phyloP scores from a whole-genome alignment of 2,888 invertebrate genomes.

The Philereme transversata region DNA sequence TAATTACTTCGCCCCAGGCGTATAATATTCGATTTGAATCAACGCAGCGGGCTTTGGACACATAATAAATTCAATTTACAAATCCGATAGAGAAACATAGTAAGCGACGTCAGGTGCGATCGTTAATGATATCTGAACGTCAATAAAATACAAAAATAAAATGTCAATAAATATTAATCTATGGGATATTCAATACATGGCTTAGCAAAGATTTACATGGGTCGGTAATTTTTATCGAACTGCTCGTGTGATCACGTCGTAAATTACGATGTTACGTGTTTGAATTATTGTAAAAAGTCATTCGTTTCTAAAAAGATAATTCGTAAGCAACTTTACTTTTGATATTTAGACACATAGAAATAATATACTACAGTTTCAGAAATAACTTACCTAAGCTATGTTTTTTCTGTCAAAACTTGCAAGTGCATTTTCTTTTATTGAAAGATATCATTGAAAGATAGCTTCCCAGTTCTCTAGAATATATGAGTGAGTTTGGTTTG shows the following conservation, averaged over 20 bases:
- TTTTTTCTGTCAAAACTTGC: too few relatives aligned
- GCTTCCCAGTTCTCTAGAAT: too few relatives aligned
- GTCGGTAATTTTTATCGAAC: conserved; percentile 30
- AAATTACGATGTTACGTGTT: conserved; percentile 28
- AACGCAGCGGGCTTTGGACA: conserved; percentile 55
- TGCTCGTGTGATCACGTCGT: conserved; percentile 25
- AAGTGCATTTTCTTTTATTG: too few relatives aligned
- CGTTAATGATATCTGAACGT: conserved; percentile 78
- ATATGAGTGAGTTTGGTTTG: too few relatives aligned
- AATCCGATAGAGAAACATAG: conserved; percentile 46
- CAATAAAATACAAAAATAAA: conserved; percentile 77
- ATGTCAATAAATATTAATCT: conserved; percentile 77
- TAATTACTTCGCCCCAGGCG: conserved; percentile 64
- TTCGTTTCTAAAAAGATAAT: conserved; percentile 30
- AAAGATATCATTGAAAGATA: too few relatives aligned
- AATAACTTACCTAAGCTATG: too few relatives aligned
- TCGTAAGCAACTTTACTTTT: conserved; percentile 8
- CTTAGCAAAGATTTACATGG: conserved; percentile 57
- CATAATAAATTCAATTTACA: conserved; percentile 66
- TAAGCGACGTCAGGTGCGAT: conserved; percentile 60
- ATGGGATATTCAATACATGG: conserved; percentile 67
- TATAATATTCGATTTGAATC: conserved; percentile 57
- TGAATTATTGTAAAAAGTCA: conserved; percentile 26
- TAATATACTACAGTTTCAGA: too few relatives aligned
- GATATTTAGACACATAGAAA: too few relatives aligned